These are phyloP conservation scores for Tadarida brasiliensis DNA, from an alignment of 2,797 vertebrate genomes.

Conservation along the genomic window DNA sequence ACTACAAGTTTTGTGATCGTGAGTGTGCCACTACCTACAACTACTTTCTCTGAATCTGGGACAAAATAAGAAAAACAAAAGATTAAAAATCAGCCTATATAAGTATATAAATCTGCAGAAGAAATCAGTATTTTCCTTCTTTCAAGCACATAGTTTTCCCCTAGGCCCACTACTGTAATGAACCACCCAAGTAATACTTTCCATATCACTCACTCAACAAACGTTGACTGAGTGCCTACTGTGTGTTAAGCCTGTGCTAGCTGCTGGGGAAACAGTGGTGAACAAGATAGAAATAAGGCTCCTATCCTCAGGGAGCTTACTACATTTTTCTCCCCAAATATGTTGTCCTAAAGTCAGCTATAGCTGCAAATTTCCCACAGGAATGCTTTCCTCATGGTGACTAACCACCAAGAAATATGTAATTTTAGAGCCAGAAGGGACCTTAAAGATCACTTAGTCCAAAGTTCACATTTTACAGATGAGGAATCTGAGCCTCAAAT, in stretches of 20 bases:
- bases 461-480: slow-evolving; percentile 65
- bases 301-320: not conserved
- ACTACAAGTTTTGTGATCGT: not conserved
- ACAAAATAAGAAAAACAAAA: slow-evolving; percentile 52
- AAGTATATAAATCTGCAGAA: slow-evolving; percentile 41
- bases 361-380: slow-evolving; percentile 18
- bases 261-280: slow-evolving; percentile 4
- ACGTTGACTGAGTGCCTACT: slow-evolving; percentile 44
- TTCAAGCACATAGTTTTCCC: slow-evolving; percentile 13
- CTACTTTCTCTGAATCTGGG: slow-evolving; percentile 24
- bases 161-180: not conserved
- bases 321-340: slow-evolving; percentile 47
- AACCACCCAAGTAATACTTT: not conserved
- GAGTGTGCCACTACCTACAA: not conserved
- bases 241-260: not conserved
- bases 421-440: slow-evolving; percentile 53
- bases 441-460: slow-evolving; percentile 57
- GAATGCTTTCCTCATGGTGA: slow-evolving; percentile 49
- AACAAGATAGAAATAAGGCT: slow-evolving; percentile 34
- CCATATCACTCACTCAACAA: slow-evolving; percentile 3
- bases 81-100: slow-evolving; percentile 5
- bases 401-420: slow-evolving; percentile 31
- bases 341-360: slow-evolving; percentile 44
- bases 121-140: not conserved
- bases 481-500: slow-evolving; percentile 35